Evolutionary conservation across 2,888 invertebrate genomes (phyloP), one percentile per base, ranked within the genome.

Genomic region (Napeogenes sylphis): DNA sequence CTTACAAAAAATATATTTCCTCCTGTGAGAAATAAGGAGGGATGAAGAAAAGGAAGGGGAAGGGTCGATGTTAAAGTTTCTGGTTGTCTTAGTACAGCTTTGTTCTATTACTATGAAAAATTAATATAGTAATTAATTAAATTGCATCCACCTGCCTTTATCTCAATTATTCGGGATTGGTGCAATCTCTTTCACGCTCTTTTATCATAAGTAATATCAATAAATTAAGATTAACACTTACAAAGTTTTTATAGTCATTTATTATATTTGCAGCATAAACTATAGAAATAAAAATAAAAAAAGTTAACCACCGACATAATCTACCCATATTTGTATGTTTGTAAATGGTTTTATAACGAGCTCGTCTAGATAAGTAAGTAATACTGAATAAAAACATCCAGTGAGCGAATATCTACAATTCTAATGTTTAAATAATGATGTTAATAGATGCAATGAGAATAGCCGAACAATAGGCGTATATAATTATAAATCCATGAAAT

Each of bases 371-470:
- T 51, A 51, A 51, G 21, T 21, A n/a, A n/a, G 14, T 0, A 51
- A 51, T 30, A 51, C 4, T 6, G 47, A 47, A 47, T 47, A 14
- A 38, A 4, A 38, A 38, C 38, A 38, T 42, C 30, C 51, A 51
- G 3, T 21, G 30, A 2, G 10, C 30, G 12, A 51, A 51, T 30
- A 30, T 30, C 10, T 30, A 30, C 30, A 4, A 21, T 30, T 30
- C 30, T 21, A 51, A 51, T 51, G 51, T 51, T 51, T 30, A 51
- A 21, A 51, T 51, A 51, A 51, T 51, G 21, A n/a, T 51, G 12
- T 47, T 6, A 47, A 47, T 47, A 47, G 47, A 47, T 30, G 21
- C 30, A 30, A 51, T 30, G 3, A 51, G 3, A n/a, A 30, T n/a
- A 51, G 0, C 3, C 30, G 3, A 21, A 51, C 21, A 21, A 6